Conservation (phyloP, 2,113 vertebrate genomes). For the Bubo blakistoni region DNA sequence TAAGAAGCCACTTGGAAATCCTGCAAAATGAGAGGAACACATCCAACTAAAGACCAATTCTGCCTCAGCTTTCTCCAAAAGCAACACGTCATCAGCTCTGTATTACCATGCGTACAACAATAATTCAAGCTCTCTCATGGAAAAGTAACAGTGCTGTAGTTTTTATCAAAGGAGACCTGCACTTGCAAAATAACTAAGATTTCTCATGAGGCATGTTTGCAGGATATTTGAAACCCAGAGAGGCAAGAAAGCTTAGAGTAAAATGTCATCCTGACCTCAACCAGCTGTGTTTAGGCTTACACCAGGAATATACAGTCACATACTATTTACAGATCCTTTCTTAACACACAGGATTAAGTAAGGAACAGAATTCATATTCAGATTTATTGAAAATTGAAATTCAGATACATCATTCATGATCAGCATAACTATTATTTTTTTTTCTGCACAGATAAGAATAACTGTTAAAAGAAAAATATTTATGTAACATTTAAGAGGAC, state of each 20-base stretch:
- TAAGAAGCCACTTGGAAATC: not conserved
- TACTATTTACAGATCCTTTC: not conserved
- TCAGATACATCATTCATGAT: not conserved
- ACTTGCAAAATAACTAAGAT: conserved; percentile 2
- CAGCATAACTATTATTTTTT: not conserved
- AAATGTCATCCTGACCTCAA: conserved; percentile 12
- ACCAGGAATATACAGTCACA: not conserved
- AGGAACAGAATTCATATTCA: not conserved
- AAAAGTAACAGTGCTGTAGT: not conserved
- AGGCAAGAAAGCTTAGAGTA: not conserved
- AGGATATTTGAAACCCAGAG: not conserved
- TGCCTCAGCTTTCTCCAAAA: not conserved
- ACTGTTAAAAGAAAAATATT: not conserved
- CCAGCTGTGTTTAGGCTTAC: not conserved
- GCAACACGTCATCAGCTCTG: not conserved
- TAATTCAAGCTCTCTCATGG: not conserved
- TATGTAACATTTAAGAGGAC: not conserved
- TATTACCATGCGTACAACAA: not conserved
- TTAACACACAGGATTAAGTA: not conserved
- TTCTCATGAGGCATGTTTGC: not conserved
- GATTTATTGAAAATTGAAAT: not conserved
- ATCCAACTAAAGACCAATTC: not conserved
- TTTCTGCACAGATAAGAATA: not conserved
- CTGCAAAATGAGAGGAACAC: not conserved
- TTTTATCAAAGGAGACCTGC: not conserved